Base-by-base conservation (phyloP, 2,888 invertebrate genomes). In the Parnassius mnemosyne region DNA sequence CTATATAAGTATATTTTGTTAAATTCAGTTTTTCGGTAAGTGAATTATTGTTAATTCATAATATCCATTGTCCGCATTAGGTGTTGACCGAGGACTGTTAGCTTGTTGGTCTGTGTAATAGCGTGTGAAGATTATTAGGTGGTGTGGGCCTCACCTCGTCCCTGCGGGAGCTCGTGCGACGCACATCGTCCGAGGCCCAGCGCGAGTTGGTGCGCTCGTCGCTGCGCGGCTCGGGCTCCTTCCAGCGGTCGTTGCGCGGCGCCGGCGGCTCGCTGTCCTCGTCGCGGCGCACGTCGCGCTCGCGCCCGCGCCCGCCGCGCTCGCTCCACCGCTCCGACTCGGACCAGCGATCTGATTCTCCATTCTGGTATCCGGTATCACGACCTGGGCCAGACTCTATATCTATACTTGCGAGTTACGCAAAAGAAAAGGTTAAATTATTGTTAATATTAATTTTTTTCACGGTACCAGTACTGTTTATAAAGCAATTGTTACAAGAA, bases 181-280 rank as follows among this genome's bases (percentile, higher is more conserved):
- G 90, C 72, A 89, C 90, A 68, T 89, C 90, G 70, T 90, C 90
- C 56, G 89, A 85, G 67, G 79, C 78, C 89, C 90, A 89, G 73
- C 69, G 61, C 25, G 61, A 57, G 3, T 16, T 81, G 73, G 72
- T 69, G 69, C 92, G 86, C 25, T 89, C 87, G 58, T 88, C 86
- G 62, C 77, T 61, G 71, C 87, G 83, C 68, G 86, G 89, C 80
- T 92, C 89, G 69, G 92, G 92, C 80, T 93, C 93, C 83, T 93
- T 93, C 93, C 93, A 94, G 73, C 94, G 93, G 78, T 94, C 93
- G 84, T 94, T 94, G 75, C 90, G 84, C 74, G 90, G 87, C 79
- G 80, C 76, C 71, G 89, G 85, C 71, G 92, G 85, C 75, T 89
- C 89, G 74, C 71, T 82, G 56, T 81, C 85, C 75, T 75, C 87